Base-by-base conservation (phyloP, 1,140 invertebrate species). In the Drosophila lowei region DNA sequence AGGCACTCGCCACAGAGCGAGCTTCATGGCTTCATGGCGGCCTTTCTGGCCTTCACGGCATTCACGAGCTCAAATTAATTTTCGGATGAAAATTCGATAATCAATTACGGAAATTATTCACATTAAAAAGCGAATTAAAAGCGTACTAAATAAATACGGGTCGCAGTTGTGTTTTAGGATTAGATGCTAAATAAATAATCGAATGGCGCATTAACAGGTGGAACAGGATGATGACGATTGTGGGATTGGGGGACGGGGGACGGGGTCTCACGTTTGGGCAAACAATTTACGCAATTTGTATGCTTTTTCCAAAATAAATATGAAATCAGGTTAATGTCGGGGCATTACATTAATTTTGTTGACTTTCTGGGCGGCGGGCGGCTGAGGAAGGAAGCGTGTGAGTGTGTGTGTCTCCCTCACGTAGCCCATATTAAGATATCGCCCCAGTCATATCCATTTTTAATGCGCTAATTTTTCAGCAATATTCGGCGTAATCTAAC, bases 391-490 rank as follows among this genome's bases (percentile, higher is more conserved):
- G n/a, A 8, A 4, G 11, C 1, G 38, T 6, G 42, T 9, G 23
- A 25, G 23, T 25, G 23, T n/a, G 1, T 3, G 21, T 7, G 18
- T 21, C 30, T 30, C 44, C 30, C 21, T 23, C 76, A 79, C 77
- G 77, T 79, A 55, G 16, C 55, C 54, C 58, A 59, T 75, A 72
- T 85, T 66, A 62, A 79, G 72, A 79, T 79, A 67, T 48, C 65
- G 28, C 41, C 21, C 13, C 2, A 25, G 48, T 28, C 48, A 50
- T 53, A 78, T 52, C 72, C 54, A 79, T 73, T 66, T 84, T 84
- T 79, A 84, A 84, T 85, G 80, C 55, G 80, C 64, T 84, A 85
- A 84, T 84, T 84, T 81, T 84, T 63, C 72, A 58, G 57, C 63
- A 71, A 77, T 85, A 79, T 77, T 85, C 66, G 34, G 16, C 59